Evolutionary conservation across 2,888 invertebrate genomes (phyloP).

Genomic region (Aleiodes alternator): DNA sequence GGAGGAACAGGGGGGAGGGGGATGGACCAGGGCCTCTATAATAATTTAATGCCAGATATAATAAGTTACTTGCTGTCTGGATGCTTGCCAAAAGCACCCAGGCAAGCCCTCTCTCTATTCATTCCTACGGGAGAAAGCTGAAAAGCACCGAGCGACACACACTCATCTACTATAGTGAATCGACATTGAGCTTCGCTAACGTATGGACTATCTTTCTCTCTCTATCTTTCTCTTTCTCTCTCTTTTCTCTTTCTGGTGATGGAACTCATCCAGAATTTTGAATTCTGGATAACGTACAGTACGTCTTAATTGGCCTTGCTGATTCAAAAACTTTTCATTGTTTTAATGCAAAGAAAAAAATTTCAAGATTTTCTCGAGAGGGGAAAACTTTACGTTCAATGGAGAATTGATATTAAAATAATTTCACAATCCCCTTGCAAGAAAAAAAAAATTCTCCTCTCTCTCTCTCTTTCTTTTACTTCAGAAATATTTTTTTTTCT

Average conservation of each 20-base stretch:
- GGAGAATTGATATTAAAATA: too few species aligned
- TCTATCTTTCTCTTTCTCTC: constrained; percentile 46
- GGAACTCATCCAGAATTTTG: constrained; percentile 52
- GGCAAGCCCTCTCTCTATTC: constrained; percentile 64
- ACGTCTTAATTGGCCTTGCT: constrained; percentile 69
- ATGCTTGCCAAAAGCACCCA: constrained; percentile 66
- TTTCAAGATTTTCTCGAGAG: too few species aligned
- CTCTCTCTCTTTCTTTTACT: too few species aligned
- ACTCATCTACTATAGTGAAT: constrained; percentile 25
- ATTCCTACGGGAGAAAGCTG: constrained; percentile 68
- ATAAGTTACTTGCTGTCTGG: constrained; percentile 75
- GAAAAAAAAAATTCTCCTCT: too few species aligned
- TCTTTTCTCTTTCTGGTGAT: constrained; percentile 59
- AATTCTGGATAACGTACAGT: constrained; percentile 40
- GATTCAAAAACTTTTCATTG: constrained; percentile 68
- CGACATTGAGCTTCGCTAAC: constrained; percentile 63
- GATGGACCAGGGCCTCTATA: constrained; percentile 67
- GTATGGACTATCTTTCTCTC: constrained; percentile 65
- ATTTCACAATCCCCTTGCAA: too few species aligned
- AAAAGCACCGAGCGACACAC: constrained; percentile 63
- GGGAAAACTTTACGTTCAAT: too few species aligned
- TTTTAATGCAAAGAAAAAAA: constrained; percentile 13
- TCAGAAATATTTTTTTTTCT: too few species aligned
- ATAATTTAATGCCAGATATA: constrained; percentile 76
- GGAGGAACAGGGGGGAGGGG: constrained; percentile 1